Evolutionary conservation across 2,888 invertebrate genomes (phyloP).

Genomic region (Himalopsyche anomala): DNA sequence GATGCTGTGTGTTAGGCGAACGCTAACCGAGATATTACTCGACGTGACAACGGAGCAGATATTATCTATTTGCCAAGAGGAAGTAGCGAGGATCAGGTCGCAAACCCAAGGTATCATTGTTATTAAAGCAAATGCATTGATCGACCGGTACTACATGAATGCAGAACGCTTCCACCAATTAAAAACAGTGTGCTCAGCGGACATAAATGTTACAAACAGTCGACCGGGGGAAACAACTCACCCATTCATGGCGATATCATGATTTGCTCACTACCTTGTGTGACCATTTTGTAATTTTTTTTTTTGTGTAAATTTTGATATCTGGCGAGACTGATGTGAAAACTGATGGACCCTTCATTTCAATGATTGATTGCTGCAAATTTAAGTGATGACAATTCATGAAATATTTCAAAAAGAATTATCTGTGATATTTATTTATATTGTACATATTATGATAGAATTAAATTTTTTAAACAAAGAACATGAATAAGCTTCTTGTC

Average conservation of each 20-base stretch:
- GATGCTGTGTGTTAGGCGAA: slow-evolving; percentile 90
- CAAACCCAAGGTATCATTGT: slow-evolving; percentile 87
- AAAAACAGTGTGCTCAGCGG: slow-evolving; percentile 46
- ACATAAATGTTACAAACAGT: slow-evolving; percentile 42
- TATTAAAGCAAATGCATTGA: slow-evolving; percentile 65
- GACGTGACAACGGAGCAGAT: slow-evolving; percentile 96
- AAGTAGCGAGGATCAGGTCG: slow-evolving; percentile 87
- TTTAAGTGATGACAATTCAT: not conserved
- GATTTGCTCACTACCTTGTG: not conserved
- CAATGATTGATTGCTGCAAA: not conserved
- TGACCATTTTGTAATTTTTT: not conserved
- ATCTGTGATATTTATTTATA: slow-evolving; percentile 16
- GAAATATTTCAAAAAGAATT: not conserved
- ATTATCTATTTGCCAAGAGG: slow-evolving; percentile 88
- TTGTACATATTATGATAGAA: not conserved
- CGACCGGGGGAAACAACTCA: not conserved
- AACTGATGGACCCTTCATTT: slow-evolving; percentile 3
- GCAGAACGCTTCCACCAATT: slow-evolving; percentile 12
- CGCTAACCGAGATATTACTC: slow-evolving; percentile 94
- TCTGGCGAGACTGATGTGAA: slow-evolving; percentile 16
- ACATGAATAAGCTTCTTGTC: not conserved
- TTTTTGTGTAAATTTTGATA: slow-evolving; percentile 31
- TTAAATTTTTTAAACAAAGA: slow-evolving; percentile 16
- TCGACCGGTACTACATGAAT: slow-evolving; percentile 37
- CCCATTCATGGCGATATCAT: not conserved